Percentiles rank a stretch among this genome's conserved stretches.
Conservation (phyloP, 2,797 vertebrate species). For the Ataeniobius toweri region DNA sequence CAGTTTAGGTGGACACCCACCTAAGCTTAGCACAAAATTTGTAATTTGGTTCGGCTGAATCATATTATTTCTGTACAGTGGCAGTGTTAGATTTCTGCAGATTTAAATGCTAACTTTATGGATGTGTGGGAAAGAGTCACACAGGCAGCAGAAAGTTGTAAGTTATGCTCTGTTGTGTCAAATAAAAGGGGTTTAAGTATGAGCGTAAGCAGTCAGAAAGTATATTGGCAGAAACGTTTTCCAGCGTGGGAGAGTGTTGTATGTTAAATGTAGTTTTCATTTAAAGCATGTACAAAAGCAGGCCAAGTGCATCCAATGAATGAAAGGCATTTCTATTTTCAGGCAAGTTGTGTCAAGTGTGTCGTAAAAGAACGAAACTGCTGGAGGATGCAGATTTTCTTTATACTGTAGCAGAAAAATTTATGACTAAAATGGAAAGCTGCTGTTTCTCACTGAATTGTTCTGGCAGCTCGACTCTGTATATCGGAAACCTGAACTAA, state of each 20-base stretch:
- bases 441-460: constrained; percentile 40
- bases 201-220: constrained; percentile 45
- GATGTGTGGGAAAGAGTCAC: constrained; percentile 15
- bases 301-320: constrained; percentile 37
- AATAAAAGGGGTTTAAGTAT: constrained; percentile 52
- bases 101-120: constrained; percentile 6
- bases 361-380: constrained; percentile 38
- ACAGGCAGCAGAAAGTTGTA: constrained; percentile 18
- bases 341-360: constrained; percentile 38
- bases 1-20: neutral
- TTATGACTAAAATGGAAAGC: constrained; percentile 45
- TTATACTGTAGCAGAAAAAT: constrained; percentile 28
- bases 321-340: constrained; percentile 35
- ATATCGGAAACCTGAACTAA: constrained; percentile 49
- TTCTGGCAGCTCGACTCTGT: constrained; percentile 35
- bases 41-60: neutral
- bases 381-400: constrained; percentile 34
- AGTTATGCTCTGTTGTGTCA: constrained; percentile 28
- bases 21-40: neutral
- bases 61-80: constrained; percentile 10
- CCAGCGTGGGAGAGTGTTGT: constrained; percentile 15
- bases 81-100: constrained; percentile 25
- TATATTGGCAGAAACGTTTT: constrained; percentile 42
- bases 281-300: constrained; percentile 46
- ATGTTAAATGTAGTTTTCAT: constrained; percentile 61